phyloP scores from a whole-genome alignment of 2,797 vertebrate species.

The Vespertilio murinus region DNA sequence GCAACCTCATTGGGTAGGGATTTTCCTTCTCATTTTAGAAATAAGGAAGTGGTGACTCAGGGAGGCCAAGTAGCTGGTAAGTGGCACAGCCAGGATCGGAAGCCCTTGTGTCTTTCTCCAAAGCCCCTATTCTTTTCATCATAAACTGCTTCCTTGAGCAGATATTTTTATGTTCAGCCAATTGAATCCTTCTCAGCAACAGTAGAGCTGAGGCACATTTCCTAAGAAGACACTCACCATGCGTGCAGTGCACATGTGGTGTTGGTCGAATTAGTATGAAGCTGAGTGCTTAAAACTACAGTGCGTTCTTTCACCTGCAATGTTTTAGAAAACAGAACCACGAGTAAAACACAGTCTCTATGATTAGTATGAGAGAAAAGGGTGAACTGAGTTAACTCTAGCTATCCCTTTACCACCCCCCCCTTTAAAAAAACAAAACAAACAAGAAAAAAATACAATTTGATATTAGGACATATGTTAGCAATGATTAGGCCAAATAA shows the following conservation, averaged over 20 bases:
- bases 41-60: background rate
- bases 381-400: slow-evolving; percentile 17
- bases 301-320: background rate
- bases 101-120: background rate
- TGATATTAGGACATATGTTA: background rate
- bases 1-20: background rate
- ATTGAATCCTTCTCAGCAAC: background rate
- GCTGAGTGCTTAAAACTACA: slow-evolving; percentile 11
- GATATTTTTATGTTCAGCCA: slow-evolving; percentile 28
- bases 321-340: background rate
- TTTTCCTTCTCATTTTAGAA: slow-evolving; percentile 9
- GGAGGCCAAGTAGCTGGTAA: background rate
- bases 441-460: background rate
- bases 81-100: background rate
- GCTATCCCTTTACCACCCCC: background rate
- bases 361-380: background rate
- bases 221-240: background rate
- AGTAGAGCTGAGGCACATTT: background rate
- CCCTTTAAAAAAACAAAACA: background rate
- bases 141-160: background rate
- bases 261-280: background rate
- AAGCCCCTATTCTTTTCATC: background rate
- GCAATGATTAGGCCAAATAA: background rate
- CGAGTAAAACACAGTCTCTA: slow-evolving; percentile 17
- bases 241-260: background rate